Percentiles rank a stretch among this genome's conserved stretches.
Conservation (phyloP, 2,113 vertebrate species). For the Aspiorhynchus laticeps region DNA sequence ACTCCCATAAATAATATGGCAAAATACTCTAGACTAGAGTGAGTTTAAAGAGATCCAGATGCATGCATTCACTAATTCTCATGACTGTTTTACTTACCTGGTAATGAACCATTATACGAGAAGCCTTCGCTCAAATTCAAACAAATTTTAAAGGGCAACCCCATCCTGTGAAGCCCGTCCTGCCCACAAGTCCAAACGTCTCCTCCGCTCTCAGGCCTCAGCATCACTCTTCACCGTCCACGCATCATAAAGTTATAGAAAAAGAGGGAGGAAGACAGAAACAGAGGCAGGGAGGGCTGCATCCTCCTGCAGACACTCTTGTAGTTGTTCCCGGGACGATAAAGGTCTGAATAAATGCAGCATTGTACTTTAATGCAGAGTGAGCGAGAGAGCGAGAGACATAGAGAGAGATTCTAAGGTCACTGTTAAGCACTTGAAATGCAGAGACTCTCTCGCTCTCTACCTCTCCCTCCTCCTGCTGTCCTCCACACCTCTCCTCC, state of each 20-base stretch:
- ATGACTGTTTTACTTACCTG: not conserved
- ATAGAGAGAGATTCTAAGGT: constrained; percentile 19
- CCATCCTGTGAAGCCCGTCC: not conserved
- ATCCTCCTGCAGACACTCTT: constrained; percentile 2
- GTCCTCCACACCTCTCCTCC: not conserved
- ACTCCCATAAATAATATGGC: not conserved
- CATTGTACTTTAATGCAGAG: constrained; percentile 10
- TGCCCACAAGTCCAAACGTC: constrained; percentile 4
- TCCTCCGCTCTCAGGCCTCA: constrained; percentile 26
- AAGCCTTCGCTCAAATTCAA: not conserved
- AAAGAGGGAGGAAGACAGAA: not conserved
- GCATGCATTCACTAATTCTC: not conserved
- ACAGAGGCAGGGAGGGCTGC: not conserved
- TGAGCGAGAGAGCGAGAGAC: not conserved
- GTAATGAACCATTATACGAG: not conserved
- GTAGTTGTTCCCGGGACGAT: constrained; percentile 30
- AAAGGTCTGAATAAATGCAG: constrained; percentile 40
- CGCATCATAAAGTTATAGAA: not conserved
- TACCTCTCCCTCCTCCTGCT: not conserved
- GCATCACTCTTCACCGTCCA: not conserved
- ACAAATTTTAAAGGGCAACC: not conserved
- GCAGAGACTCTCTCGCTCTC: not conserved
- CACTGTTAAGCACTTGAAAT: constrained; percentile 13
- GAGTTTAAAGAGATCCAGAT: not conserved
- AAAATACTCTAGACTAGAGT: not conserved